phyloP scores from a whole-genome alignment of 2,113 vertebrate species.

The Pomatorhinus ruficollis region DNA sequence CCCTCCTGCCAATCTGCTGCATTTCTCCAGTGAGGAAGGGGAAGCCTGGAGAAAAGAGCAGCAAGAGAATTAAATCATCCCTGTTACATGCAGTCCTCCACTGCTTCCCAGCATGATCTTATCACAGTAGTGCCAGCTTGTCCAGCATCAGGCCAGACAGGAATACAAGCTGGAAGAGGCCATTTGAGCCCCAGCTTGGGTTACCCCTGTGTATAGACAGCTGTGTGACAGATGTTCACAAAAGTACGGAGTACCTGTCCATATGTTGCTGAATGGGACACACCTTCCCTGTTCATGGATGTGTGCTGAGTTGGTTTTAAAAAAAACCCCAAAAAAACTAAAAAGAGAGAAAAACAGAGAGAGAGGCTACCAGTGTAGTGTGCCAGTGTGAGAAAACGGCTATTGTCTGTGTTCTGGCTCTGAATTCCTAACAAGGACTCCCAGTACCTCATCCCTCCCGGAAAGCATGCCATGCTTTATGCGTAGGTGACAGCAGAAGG shows the following conservation, averaged over 20 bases:
- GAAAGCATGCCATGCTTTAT: not conserved
- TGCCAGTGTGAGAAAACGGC: not conserved
- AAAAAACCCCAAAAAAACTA: not conserved
- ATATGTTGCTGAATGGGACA: not conserved
- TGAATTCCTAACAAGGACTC: not conserved
- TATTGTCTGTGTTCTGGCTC: not conserved
- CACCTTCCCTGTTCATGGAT: not conserved
- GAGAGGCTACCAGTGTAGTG: rapidly evolving
- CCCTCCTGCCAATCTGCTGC: not conserved
- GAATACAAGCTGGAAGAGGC: not conserved
- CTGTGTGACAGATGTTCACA: not conserved
- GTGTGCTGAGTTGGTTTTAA: not conserved
- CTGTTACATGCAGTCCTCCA: not conserved
- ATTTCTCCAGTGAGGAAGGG: not conserved
- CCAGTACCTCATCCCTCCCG: not conserved
- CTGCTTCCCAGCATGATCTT: not conserved
- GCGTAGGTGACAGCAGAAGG: not conserved
- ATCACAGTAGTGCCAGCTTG: not conserved
- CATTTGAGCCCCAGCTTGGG: not conserved
- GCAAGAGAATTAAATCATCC: not conserved
- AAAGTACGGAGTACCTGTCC: not conserved
- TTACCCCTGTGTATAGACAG: not conserved
- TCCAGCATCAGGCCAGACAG: not conserved
- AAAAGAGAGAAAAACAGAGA: not conserved
- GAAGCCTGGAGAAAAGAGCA: not conserved